phyloP scores from a whole-genome alignment of 2,113 vertebrate species.

The Myiozetetes cayanensis region DNA sequence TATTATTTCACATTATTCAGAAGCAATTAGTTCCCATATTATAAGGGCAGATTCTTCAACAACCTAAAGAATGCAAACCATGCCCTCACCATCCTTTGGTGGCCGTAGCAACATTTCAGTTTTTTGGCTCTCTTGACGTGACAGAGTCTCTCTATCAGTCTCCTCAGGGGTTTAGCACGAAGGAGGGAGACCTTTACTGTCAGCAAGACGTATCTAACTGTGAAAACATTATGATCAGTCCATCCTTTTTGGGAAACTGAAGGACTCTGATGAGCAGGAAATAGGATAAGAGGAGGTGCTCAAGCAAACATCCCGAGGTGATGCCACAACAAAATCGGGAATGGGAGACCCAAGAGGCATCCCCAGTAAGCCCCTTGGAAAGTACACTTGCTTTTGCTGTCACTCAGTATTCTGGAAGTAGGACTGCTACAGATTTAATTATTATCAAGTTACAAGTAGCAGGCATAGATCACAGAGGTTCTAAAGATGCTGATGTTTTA shows the following conservation, averaged over 20 bases:
- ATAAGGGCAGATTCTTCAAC: background rate
- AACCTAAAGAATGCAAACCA: background rate
- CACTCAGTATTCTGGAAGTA: background rate
- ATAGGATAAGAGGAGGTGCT: background rate
- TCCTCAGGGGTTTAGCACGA: background rate
- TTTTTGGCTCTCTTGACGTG: background rate
- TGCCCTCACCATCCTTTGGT: too few relatives aligned
- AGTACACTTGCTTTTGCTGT: background rate
- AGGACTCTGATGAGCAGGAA: background rate
- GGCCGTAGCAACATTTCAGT: background rate
- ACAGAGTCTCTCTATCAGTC: background rate
- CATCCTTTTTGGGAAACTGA: background rate
- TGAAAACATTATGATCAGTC: background rate
- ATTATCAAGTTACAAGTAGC: background rate
- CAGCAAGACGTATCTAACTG: background rate
- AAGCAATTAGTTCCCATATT: background rate
- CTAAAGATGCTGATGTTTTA: background rate
- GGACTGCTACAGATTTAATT: background rate
- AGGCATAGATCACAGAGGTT: background rate
- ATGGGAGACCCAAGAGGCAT: background rate
- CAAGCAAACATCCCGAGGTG: fast-evolving
- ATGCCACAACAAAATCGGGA: fast-evolving
- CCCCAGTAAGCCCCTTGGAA: background rate
- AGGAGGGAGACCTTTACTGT: background rate
- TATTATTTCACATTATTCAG: background rate